Conservation (phyloP, 2,797 vertebrate species). For the Eulemur coronatus region DNA sequence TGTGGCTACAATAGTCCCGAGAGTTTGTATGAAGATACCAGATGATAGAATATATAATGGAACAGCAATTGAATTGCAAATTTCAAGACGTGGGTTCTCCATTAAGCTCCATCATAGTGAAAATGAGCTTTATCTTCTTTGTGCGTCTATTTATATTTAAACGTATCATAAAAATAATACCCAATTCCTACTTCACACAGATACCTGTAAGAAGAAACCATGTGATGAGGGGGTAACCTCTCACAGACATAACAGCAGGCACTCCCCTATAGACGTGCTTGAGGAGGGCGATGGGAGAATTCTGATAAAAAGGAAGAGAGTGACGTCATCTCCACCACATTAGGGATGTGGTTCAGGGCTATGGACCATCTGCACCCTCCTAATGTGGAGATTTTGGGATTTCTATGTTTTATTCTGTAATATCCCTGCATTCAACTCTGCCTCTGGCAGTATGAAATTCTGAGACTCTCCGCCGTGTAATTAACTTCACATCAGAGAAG, state of each 20-base stretch:
- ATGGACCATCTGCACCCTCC: accelerated
- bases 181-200: neutral
- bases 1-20: neutral
- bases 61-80: neutral
- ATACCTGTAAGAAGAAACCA: neutral
- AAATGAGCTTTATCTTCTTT: neutral
- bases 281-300: neutral
- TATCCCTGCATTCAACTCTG: conserved; percentile 28
- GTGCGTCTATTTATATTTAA: neutral
- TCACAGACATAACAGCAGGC: neutral
- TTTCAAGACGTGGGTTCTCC: neutral
- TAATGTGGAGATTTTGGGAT: conserved; percentile 29
- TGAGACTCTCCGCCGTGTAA: conserved; percentile 31
- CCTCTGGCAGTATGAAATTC: conserved; percentile 40
- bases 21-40: neutral
- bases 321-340: neutral
- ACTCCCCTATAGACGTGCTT: neutral
- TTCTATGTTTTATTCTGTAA: neutral
- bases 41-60: neutral
- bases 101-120: neutral
- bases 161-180: neutral
- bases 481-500: conserved; percentile 78
- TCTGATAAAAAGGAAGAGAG: neutral
- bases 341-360: neutral
- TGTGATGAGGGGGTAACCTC: neutral